These are phyloP conservation scores for Semaprochilodus insignis DNA, from an alignment of 2,797 vertebrate genomes.

Conservation along the genomic window DNA sequence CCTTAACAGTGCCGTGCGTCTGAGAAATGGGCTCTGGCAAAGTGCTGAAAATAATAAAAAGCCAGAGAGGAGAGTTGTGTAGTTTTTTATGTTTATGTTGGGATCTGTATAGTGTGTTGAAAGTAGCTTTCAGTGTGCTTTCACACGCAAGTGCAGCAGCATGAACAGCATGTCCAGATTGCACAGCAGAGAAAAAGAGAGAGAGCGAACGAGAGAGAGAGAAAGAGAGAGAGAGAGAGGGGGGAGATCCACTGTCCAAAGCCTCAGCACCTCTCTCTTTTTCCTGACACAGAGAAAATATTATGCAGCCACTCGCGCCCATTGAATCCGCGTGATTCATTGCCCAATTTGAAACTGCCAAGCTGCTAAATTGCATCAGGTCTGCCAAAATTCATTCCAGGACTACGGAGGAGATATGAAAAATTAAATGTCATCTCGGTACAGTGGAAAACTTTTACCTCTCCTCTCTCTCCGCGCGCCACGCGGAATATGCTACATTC, in stretches of 20 bases:
- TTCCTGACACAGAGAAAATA: conserved; percentile 95
- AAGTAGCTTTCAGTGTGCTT: conserved; percentile 33
- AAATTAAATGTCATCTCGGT: conserved; percentile 99
- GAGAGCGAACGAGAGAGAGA: conserved; percentile 32
- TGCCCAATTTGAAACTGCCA: conserved; percentile 99
- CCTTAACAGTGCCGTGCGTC: conserved; percentile 34
- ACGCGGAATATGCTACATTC: conserved; percentile 94
- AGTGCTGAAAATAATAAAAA: conserved; percentile 8
- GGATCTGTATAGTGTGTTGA: conserved; percentile 25
- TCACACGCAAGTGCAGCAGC: conserved; percentile 20
- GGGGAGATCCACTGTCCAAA: conserved; percentile 81
- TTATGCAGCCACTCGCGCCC: conserved; percentile 97
- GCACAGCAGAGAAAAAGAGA: conserved; percentile 45
- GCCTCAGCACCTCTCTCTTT: conserved; percentile 85
- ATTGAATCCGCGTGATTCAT: conserved; percentile 99
- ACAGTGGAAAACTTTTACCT: conserved; percentile 99
- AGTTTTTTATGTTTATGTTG: conserved; percentile 17
- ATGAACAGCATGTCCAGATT: conserved; percentile 42
- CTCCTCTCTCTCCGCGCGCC: conserved; percentile 79
- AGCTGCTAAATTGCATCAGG: conserved; percentile 99
- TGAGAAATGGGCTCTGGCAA: conserved; percentile 22
- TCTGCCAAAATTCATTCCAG: conserved; percentile 99
- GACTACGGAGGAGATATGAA: conserved; percentile 99
- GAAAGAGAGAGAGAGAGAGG: conserved; percentile 17
- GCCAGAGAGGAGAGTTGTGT: background rate